Evolutionary conservation across 1,140 invertebrate species (phyloP), one percentile per base, ranked within the genome.

Genomic region (Araneus ventricosus): DNA sequence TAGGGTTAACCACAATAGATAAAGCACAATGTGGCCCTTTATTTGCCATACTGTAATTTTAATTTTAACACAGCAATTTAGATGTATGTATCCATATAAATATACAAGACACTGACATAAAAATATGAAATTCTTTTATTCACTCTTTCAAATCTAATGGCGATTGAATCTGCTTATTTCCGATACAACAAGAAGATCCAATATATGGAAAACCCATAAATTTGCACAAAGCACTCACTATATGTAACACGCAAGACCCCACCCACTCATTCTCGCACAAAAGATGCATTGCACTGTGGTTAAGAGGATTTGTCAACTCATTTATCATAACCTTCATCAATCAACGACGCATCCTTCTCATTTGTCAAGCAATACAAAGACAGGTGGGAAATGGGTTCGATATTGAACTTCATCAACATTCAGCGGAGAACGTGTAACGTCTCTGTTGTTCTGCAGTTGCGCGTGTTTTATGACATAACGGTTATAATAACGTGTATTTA

Each of bases 261-360:
- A 61, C 59, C 59, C 59, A 22, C 20, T 61, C 59, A n/a, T 0
- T 22, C 1, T 30, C 27, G 10, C 30, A 75, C 70, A 75, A 75
- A 75, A 75, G 70, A 34, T 30, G 70, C 70, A 75, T 34, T 20
- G 0, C 70, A 37, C 2, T 75, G 30, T 75, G 30, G 70, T 75
- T 75, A 75, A 75, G 70, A 75, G 30, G 70, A 75, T 75, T 75
- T 75, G 70, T 75, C 34, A 75, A 75, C 70, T 34, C 70, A 75
- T 75, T 75, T 75, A 75, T 75, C 70, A 75, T 37, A 37, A 75
- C 27, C 14, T 34, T 75, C 70, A 75, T 75, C 70, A 30, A 75
- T 75, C 70, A 75, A 8, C n/a, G 70, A 27, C 30, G 70, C 27
- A 20, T 75, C 10, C 70, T 20, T 6, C 70, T 30, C 70, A 75